phyloP scores from a whole-genome alignment of 1,140 invertebrate genomes.

The Pseudomyrmex flavicornis region DNA sequence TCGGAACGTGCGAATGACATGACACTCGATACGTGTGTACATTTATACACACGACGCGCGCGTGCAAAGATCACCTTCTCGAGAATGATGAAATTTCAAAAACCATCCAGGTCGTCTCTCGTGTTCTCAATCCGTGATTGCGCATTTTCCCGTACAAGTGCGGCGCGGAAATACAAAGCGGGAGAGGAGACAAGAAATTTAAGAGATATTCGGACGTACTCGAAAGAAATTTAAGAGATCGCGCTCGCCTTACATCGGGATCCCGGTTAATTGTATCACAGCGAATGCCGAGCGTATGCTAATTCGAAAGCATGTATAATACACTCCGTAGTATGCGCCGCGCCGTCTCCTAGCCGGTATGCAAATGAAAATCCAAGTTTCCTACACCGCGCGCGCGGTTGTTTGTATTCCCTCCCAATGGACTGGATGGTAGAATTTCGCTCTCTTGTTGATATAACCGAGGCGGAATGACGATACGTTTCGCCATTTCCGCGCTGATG shows the following conservation, averaged over 20 bases:
- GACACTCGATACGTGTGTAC: no score
- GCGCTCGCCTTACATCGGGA: conserved; percentile 11
- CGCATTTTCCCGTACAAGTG: neutral
- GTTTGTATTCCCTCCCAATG: conserved; percentile 62
- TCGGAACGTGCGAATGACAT: no score
- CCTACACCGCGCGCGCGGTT: conserved; percentile 45
- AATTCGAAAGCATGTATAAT: conserved; percentile 59
- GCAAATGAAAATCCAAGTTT: conserved; percentile 65
- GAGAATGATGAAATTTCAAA: no score
- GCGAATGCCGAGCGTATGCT: conserved; percentile 52
- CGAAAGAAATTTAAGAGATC: conserved; percentile 47
- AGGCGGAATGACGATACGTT: conserved; percentile 50
- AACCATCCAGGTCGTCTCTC: no score
- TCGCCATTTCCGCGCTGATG: conserved; percentile 50
- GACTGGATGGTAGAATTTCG: conserved; percentile 59
- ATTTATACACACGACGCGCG: no score
- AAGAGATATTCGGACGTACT: neutral
- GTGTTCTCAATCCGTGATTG: neutral
- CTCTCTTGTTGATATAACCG: conserved; percentile 58
- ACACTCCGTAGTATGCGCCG: conserved; percentile 40
- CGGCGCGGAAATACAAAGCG: neutral
- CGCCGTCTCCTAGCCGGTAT: conserved; percentile 56
- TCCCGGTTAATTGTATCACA: conserved; percentile 53
- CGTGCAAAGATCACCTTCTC: no score
- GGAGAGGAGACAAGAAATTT: neutral